Base-by-base conservation (phyloP, 2,888 invertebrate species). In the Amiota mariae region DNA sequence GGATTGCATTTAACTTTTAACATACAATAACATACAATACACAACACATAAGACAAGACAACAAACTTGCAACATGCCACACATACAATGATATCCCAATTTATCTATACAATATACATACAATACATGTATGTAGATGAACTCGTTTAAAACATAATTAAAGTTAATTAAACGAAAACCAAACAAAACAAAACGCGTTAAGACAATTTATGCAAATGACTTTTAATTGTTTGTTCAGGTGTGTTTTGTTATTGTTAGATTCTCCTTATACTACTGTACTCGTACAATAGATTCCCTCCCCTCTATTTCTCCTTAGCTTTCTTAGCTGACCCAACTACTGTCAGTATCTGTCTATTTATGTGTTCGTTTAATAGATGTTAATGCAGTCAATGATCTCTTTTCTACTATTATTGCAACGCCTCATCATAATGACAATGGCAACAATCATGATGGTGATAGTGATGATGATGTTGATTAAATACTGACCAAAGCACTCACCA, bases 151-250 rank as follows among this genome's bases (percentile, higher is more conserved):
- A 73, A 71, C 56, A 72, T 80, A 79, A 79, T 78, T 76, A 79
- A 80, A 82, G 81, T 77, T 81, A 81, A 79, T 76, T 77, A 82
- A 77, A 84, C 82, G 81, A 73, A 73, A 18, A 20, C 8, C 3
- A 59, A 13, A 59, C n/a, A 68, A 80, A 76, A 76, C 75, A 74
- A 80, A 76, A 76, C 75, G 75, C 81, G 75, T 80, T 75, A 71
- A 76, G 75, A 74, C 70, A 76, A 82, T 75, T 74, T 72, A 81
- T 51, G 73, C 79, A 79, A 81, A 80, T 75, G 75, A 66, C 49
- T 76, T 70, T 75, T 78, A 77, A 82, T 83, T 82, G 76, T 80
- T 36, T 6, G 36, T 36, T 80, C 80, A 81, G 81, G 70, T 82
- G 76, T 67, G 70, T 59, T 8, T 36, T 36, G 24, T n/a, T n/a